Evolutionary conservation across 2,888 invertebrate species (phyloP), one percentile per base, ranked within the genome.

Genomic region (Drosophila demipolita): DNA sequence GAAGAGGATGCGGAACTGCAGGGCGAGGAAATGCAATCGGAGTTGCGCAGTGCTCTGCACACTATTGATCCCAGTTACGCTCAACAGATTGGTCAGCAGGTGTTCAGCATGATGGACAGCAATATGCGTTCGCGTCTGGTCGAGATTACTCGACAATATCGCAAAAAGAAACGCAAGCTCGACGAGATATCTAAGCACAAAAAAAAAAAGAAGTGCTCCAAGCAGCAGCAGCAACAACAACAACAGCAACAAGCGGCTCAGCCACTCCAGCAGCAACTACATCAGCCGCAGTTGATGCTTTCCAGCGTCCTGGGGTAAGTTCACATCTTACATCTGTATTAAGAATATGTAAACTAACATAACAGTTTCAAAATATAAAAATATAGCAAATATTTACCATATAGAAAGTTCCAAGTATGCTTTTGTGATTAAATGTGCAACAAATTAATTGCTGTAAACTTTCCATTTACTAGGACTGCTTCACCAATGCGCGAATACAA

Each of bases 111-210:
- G 1, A 95, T 96, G 93, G 97, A 97, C 91, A 94, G 96, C 85
- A 96, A 97, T 85, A 97, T 98, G 96, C 94, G 97, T 48, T 95
- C 96, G 93, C 95, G 96, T 66, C 92, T 98, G 72, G 96, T 97
- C 29, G 97, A 97, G 60, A 94, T 98, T 35, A 97, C 97, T 87
- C 94, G 96, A 33, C 96, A 97, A 89, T 97, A 97, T 90, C 95
- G 95, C 74, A 97, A 98, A 91, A 97, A 97, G 91, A 96, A 97
- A 90, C 95, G 95, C 36, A 97, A 98, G 92, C 93, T 98, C n/a
- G 95, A 95, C 73, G 96, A 96, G 78, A 93, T 97, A 49, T 88
- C 84, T 7, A 92, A 91, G 74, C 91, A 88, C 54, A 92, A 96
- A 95, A 90, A 94, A 66, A 91, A 88, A 78, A 92, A 91, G 74